Evolutionary conservation across 2,888 invertebrate species (phyloP).

Genomic region (Drosophila parthenogenetica): DNA sequence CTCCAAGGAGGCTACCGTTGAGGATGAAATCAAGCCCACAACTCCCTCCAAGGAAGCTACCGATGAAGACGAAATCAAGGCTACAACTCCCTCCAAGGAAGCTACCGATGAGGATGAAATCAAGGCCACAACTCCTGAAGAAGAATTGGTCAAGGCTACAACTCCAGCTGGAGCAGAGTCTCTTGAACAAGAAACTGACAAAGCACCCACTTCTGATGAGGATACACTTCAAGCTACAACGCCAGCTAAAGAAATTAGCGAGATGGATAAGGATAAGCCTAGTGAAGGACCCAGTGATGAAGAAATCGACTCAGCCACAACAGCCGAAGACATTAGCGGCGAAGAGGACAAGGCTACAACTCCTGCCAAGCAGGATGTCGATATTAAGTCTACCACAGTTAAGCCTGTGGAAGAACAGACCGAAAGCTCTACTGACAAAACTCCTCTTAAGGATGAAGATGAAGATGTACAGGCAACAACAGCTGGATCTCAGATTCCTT

Average conservation of each 20-base stretch:
- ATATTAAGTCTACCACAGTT: constrained; percentile 47
- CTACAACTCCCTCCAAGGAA: constrained; percentile 20
- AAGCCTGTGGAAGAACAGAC: constrained; percentile 47
- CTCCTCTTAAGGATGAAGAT: constrained; percentile 28
- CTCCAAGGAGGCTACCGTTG: constrained; percentile 1
- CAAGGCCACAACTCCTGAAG: constrained; percentile 19
- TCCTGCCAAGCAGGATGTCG: constrained; percentile 22
- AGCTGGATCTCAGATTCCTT: constrained; percentile 19
- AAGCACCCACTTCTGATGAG: constrained; percentile 13
- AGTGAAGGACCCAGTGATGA: constrained; percentile 9
- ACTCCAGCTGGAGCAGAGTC: constrained; percentile 18
- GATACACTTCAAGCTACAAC: constrained; percentile 7
- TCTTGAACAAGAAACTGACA: constrained; percentile 10
- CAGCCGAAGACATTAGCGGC: constrained; percentile 6
- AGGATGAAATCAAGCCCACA: constrained; percentile 26
- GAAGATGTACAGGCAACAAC: constrained; percentile 38
- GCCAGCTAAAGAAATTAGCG: background rate
- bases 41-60: constrained; percentile 12
- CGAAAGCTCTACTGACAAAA: constrained; percentile 48
- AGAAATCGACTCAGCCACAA: constrained; percentile 11
- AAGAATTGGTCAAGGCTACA: constrained; percentile 11
- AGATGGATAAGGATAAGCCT: constrained; percentile 17
- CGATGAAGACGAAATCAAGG: constrained; percentile 32
- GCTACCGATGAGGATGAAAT: constrained; percentile 9
- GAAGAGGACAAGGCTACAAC: constrained; percentile 26